These are phyloP conservation scores for Eugnorisma glareosa DNA, from an alignment of 2,888 invertebrate species.

Conservation along the genomic window DNA sequence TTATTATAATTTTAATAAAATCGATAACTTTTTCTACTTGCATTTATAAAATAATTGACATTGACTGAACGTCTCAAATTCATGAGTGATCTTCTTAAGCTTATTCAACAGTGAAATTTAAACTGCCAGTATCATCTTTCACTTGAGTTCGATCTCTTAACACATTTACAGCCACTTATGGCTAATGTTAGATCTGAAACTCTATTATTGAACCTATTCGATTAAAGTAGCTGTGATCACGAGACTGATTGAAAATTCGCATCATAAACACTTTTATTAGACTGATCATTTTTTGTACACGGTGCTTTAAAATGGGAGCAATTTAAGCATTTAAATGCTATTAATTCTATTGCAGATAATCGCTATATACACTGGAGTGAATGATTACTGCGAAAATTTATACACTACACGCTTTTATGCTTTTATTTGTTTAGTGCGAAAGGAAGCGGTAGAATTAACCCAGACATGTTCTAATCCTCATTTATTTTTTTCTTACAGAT, in stretches of 20 bases:
- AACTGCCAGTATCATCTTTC: not conserved
- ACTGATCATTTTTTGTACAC: slow-evolving; percentile 23
- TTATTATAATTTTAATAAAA: not conserved
- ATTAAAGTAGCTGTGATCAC: slow-evolving; percentile 19
- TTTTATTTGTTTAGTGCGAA: slow-evolving; percentile 46
- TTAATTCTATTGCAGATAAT: slow-evolving; percentile 63
- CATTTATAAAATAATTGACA: not conserved
- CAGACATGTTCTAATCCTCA: slow-evolving; percentile 8
- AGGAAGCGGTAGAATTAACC: slow-evolving; percentile 20
- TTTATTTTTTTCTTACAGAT: not conserved
- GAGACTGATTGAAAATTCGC: slow-evolving; percentile 39
- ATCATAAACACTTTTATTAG: slow-evolving; percentile 24
- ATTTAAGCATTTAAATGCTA: slow-evolving; percentile 56
- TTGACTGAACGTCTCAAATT: not conserved
- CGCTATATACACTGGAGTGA: slow-evolving; percentile 36
- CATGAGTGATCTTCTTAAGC: no score
- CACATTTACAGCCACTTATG: not conserved
- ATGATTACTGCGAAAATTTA: slow-evolving; percentile 46
- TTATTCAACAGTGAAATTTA: not conserved
- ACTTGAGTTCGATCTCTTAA: not conserved
- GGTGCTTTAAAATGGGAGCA: slow-evolving; percentile 33
- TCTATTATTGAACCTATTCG: slow-evolving; percentile 23
- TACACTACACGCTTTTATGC: slow-evolving; percentile 12
- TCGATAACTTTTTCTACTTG: not conserved
- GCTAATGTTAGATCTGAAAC: not conserved